phyloP scores from a whole-genome alignment of 2,797 vertebrate genomes.

The Anniella stebbinsi region DNA sequence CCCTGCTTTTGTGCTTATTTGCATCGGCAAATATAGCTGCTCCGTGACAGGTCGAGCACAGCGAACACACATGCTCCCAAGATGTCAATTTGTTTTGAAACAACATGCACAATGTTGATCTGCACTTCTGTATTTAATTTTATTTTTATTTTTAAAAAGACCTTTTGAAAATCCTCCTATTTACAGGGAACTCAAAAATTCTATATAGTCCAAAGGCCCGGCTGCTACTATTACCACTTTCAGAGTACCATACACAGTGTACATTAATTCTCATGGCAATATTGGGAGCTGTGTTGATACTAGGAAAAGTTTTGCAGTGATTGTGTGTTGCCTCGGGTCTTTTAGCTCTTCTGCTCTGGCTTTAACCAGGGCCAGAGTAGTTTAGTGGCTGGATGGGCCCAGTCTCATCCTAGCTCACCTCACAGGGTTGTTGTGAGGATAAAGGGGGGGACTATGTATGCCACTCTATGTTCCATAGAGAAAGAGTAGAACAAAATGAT shows the following conservation, averaged over 20 bases:
- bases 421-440: too few relatives aligned
- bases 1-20: constrained; percentile 69
- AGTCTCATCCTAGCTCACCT: too few relatives aligned
- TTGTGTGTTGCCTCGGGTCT: background rate
- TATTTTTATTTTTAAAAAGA: constrained; percentile 23
- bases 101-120: constrained; percentile 56
- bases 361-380: background rate
- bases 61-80: constrained; percentile 41
- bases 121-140: background rate
- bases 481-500: too few relatives aligned
- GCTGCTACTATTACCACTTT: background rate
- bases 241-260: background rate
- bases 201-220: constrained; percentile 48
- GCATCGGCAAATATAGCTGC: constrained; percentile 71
- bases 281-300: background rate
- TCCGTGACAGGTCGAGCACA: constrained; percentile 51
- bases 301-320: background rate
- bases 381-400: background rate
- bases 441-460: too few relatives aligned
- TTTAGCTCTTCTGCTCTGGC: background rate
- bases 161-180: constrained; percentile 48
- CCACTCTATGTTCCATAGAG: too few relatives aligned
- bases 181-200: constrained; percentile 70
- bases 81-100: constrained; percentile 76
- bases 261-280: background rate